These are phyloP conservation scores for Hetaerina americana DNA, from an alignment of 1,140 invertebrate species.

Conservation along the genomic window DNA sequence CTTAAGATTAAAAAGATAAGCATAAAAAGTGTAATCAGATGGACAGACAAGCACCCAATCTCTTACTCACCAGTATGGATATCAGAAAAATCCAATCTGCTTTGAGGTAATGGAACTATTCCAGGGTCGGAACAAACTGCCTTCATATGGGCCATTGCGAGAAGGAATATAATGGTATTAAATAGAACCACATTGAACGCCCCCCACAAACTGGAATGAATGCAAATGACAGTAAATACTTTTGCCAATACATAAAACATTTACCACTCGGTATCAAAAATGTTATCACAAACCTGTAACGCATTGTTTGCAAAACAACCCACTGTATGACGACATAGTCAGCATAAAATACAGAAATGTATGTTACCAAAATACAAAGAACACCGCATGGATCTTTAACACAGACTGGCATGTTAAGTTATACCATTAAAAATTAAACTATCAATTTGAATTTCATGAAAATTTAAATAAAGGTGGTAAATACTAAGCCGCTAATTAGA, in stretches of 20 bases:
- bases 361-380: conserved; percentile 72
- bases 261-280: no score
- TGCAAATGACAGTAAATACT: conserved; percentile 13
- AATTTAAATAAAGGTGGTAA: no score
- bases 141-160: conserved; percentile 63
- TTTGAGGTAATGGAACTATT: conserved; percentile 68
- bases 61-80: conserved; percentile 55
- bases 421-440: no score
- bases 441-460: no score
- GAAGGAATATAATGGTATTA: conserved; percentile 63
- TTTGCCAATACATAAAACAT: conserved; percentile 11
- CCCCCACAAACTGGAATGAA: conserved; percentile 65
- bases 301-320: conserved; percentile 72
- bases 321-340: conserved; percentile 82
- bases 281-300: conserved; percentile 47
- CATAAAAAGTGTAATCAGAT: no score
- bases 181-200: conserved; percentile 68
- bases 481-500: no score
- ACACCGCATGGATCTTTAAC: conserved; percentile 79
- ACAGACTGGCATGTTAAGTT: conserved; percentile 1
- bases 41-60: no score
- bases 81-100: conserved; percentile 74
- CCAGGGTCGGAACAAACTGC: conserved; percentile 84
- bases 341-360: conserved; percentile 71
- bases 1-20: conserved; percentile 13